Evolutionary conservation across 2,888 invertebrate species (phyloP), one percentile per base, ranked within the genome.

Genomic region (Drosophila yooni): DNA sequence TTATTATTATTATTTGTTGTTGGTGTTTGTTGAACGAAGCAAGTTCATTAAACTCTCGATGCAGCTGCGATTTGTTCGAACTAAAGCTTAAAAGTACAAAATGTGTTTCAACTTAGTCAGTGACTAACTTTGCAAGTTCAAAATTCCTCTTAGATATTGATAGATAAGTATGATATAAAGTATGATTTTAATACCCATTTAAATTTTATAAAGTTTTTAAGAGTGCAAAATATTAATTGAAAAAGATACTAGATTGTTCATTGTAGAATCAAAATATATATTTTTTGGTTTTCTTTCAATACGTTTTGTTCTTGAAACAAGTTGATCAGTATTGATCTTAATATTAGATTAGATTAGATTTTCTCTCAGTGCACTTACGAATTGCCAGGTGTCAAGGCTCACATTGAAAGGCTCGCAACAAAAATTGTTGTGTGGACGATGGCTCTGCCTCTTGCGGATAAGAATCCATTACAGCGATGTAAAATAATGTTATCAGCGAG

Each of bases 361-460:
- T 46, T 46, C 46, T 46, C 21, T 46, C 46, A 8, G 46, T 50
- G 27, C 27, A 38, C 34, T 54, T 18, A 54, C 25, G 34, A 27
- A 0, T 15, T 36, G 36, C 13, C 84, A 87, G 84, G 63, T 83
- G 83, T 53, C 76, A 46, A 73, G 56, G 53, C 56, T 62, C 59
- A 38, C 54, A 58, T 18, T 15, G 31, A 25, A 25, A 21, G 15
- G 18, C 6, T 40, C 38, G 29, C 40, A 48, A 67, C 59, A 63
- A 54, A 54, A 38, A 52, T n/a, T 25, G 46, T 13, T 21, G 36
- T 27, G 15, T 21, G n/a, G 21, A 21, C 29, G 70, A 58, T 80
- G 60, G 31, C 27, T 40, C 8, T 56, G 36, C 27, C 38, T 8
- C n/a, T 27, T 15, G 52, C 53, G 57, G 79, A 77, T 80, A 75